These are phyloP conservation scores for Acropora tenuis DNA, from an alignment of 64 coral and sea anemone species.

Conservation along the genomic window DNA sequence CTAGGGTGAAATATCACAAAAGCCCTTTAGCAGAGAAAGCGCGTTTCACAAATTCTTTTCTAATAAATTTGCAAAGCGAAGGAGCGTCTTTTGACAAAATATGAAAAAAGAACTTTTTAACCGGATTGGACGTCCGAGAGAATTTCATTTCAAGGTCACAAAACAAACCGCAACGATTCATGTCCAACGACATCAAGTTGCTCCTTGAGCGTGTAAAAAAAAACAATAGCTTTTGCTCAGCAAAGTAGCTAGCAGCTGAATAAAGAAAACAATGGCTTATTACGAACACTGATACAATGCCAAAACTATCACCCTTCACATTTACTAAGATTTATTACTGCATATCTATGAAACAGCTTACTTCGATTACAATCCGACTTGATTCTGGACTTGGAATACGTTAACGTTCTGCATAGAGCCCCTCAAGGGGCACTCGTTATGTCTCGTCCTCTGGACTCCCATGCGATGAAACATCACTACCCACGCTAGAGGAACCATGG, in stretches of 20 bases:
- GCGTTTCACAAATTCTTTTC: too few species aligned
- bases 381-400: background rate
- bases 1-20: too few species aligned
- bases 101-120: too few species aligned
- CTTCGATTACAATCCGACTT: background rate
- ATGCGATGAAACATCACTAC: conserved; percentile 36
- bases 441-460: conserved; percentile 24
- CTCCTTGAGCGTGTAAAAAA: background rate
- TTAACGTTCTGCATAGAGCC: background rate
- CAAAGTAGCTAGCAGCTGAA: background rate
- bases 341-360: background rate
- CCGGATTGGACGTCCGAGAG: too few species aligned
- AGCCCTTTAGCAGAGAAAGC: too few species aligned
- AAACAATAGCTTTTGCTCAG: background rate
- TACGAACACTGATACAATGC: background rate
- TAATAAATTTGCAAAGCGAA: too few species aligned
- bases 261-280: conserved; percentile 6
- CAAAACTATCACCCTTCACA: background rate
- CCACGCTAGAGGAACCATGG: conserved; percentile 28
- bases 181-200: background rate
- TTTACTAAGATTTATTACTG: background rate
- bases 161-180: background rate
- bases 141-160: background rate
- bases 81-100: too few species aligned
- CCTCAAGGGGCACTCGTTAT: background rate